Percentiles rank a stretch among this genome's conserved stretches.
Evolutionary conservation across 1,140 invertebrate genomes (phyloP).

Genomic region (Scaptomyza hsui): DNA sequence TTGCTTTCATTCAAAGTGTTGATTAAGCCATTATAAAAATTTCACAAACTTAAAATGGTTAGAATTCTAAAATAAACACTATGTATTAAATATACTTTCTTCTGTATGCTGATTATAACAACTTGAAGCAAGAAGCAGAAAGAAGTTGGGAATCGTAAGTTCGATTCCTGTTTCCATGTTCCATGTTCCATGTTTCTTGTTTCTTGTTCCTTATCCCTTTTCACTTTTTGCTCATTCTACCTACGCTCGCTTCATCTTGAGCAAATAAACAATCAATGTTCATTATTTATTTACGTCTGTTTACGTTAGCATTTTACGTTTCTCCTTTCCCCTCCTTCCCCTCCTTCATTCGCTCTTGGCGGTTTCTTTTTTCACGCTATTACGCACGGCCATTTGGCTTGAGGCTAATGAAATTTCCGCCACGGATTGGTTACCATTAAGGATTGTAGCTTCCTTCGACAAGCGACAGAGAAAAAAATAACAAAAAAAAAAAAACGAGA

Average conservation of each 20-base stretch:
- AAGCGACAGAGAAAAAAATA: no score
- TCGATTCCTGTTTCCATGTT: no score
- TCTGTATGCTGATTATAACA: no score
- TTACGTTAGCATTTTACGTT: conserved; percentile 67
- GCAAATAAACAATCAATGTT: conserved; percentile 80
- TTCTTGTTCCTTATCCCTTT: neutral
- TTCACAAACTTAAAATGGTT: no score
- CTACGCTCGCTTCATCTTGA: conserved; percentile 54
- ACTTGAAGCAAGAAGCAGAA: no score
- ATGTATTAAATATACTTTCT: no score
- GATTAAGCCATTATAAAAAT: no score
- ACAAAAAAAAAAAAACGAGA: no score
- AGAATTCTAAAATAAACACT: no score
- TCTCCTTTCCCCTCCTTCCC: neutral
- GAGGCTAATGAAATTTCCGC: conserved; percentile 54
- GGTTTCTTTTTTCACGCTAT: conserved; percentile 58
- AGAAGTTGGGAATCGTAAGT: no score
- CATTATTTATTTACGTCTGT: conserved; percentile 78
- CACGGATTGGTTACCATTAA: conserved; percentile 58
- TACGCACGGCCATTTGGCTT: conserved; percentile 65
- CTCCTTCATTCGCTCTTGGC: no score
- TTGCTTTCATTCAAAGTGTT: no score
- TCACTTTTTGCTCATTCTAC: conserved; percentile 14
- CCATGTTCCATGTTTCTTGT: neutral
- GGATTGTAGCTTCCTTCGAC: conserved; percentile 32